Conservation (phyloP, 2,888 invertebrate genomes). For the Morpho achilles region DNA sequence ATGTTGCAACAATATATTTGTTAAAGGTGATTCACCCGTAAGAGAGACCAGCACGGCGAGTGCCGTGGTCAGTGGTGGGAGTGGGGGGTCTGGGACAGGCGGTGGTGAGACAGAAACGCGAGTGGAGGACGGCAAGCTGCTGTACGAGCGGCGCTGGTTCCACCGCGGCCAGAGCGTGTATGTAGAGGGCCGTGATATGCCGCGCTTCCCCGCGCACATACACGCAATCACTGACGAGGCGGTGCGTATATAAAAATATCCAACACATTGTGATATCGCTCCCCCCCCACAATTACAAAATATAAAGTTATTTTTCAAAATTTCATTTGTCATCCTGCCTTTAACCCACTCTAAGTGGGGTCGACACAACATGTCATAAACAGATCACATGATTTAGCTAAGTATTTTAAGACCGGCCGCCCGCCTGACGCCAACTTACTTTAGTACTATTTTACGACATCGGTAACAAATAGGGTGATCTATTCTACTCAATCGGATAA, state of each 20-base stretch:
- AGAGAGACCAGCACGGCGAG: constrained; percentile 50
- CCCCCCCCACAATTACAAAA: too few species aligned
- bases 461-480: too few species aligned
- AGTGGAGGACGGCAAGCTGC: constrained; percentile 95
- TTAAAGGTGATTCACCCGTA: constrained; percentile 61
- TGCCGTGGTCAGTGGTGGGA: constrained; percentile 82
- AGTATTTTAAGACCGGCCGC: too few species aligned
- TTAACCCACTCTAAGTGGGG: too few species aligned
- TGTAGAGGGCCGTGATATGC: constrained; percentile 92
- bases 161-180: constrained; percentile 96
- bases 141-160: constrained; percentile 97
- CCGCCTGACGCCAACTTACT: too few species aligned
- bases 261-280: too few species aligned
- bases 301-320: too few species aligned
- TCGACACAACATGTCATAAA: too few species aligned
- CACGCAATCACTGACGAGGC: constrained; percentile 94
- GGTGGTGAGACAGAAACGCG: constrained; percentile 85
- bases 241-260: constrained; percentile 68
- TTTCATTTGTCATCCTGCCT: too few species aligned
- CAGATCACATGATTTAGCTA: too few species aligned
- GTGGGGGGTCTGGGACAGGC: constrained; percentile 35
- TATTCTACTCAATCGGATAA: too few species aligned
- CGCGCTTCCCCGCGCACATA: constrained; percentile 92
- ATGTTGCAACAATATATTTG: not conserved
- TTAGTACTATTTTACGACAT: too few species aligned